Evolutionary conservation across 2,888 invertebrate genomes (phyloP).

Genomic region (Papilio elwesi): DNA sequence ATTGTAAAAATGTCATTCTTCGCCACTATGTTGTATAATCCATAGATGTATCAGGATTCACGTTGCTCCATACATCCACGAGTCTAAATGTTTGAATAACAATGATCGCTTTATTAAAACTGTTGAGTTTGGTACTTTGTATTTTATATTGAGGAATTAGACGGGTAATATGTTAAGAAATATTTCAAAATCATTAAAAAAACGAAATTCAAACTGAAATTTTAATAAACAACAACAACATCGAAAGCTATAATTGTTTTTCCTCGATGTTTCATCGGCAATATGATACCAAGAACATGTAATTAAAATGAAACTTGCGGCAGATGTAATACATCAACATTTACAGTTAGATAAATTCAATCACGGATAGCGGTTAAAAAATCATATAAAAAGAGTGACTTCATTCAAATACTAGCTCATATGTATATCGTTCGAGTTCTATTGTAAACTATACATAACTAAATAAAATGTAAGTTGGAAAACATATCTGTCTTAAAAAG

Average conservation of each 20-base stretch:
- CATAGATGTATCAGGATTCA: constrained; percentile 1
- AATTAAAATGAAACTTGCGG: constrained; percentile 18
- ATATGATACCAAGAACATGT: background rate
- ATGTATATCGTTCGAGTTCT: constrained; percentile 7
- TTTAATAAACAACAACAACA: no score
- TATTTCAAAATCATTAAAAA: no score
- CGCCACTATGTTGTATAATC: constrained; percentile 30
- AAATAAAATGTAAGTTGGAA: no score
- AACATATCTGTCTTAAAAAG: constrained; percentile 51
- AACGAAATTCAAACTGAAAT: no score
- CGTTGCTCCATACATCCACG: background rate
- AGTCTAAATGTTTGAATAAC: background rate
- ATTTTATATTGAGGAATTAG: no score
- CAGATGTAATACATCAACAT: constrained; percentile 13
- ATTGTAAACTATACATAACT: no score
- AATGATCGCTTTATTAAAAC: background rate
- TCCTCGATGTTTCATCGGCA: background rate
- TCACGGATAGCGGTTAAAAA: constrained; percentile 18
- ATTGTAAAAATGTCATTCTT: constrained; percentile 37
- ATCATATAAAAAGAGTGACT: background rate
- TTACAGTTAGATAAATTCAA: constrained; percentile 27
- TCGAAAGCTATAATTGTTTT: background rate
- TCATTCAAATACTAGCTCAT: background rate
- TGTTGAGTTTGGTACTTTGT: background rate
- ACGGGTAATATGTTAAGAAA: no score